phyloP scores from a whole-genome alignment of 2,888 invertebrate genomes.

The Drosophila engyochracea region DNA sequence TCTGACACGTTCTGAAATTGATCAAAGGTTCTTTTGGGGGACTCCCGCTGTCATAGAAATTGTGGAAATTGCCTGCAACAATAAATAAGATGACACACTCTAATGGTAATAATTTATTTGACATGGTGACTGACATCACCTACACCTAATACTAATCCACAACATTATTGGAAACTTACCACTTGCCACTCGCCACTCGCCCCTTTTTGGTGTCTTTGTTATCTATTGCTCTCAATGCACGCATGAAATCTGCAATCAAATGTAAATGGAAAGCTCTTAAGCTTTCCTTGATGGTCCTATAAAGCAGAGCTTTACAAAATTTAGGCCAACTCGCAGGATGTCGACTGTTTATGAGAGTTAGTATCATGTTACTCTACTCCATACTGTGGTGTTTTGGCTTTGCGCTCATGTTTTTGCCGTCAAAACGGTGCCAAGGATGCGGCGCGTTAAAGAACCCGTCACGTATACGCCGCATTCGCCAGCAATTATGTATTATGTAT shows the following conservation, averaged over 20 bases:
- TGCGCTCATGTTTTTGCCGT: slow-evolving; percentile 19
- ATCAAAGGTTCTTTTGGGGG: neutral
- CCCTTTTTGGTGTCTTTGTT: neutral
- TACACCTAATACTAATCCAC: neutral
- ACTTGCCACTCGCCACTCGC: neutral
- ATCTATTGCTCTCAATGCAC: slow-evolving; percentile 33
- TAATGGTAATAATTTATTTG: slow-evolving; percentile 14
- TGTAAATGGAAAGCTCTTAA: slow-evolving; percentile 72
- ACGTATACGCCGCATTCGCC: slow-evolving; percentile 76
- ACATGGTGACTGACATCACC: neutral
- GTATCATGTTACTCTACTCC: slow-evolving; percentile 11
- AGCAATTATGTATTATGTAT: slow-evolving; percentile 63
- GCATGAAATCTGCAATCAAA: slow-evolving; percentile 72
- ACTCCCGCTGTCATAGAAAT: neutral
- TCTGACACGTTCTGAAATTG: neutral
- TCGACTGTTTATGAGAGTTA: slow-evolving; percentile 27
- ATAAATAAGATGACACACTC: neutral
- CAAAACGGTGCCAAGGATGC: slow-evolving; percentile 70
- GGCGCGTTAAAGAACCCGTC: slow-evolving; percentile 52
- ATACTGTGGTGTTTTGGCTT: slow-evolving; percentile 7
- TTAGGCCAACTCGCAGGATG: slow-evolving; percentile 41
- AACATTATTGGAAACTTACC: neutral
- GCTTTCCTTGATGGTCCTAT: slow-evolving; percentile 59
- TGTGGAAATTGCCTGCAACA: neutral
- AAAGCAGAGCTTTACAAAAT: slow-evolving; percentile 53